Evolutionary conservation across 92 coral and sea anemone species (phyloP).

Genomic region (Epizoanthus stellaris): DNA sequence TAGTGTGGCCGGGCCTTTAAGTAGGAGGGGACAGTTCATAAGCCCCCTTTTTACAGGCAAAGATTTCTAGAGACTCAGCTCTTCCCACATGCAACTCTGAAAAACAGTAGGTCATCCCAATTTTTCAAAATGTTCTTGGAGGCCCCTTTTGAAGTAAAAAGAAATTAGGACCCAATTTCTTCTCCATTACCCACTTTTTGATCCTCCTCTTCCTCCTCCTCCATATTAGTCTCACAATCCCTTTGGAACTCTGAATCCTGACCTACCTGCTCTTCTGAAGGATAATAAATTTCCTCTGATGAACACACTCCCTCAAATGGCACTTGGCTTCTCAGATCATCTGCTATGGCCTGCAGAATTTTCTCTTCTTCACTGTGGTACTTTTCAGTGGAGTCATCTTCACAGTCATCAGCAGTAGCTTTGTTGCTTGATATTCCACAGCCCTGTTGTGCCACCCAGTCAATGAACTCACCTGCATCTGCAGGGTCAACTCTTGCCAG

Average conservation of each 20-base stretch:
- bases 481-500: conserved; percentile 69
- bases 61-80: not conserved
- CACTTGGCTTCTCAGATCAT: conserved; percentile 65
- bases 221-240: not conserved
- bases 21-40: no score
- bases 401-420: conserved; percentile 5
- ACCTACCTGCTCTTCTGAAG: conserved; percentile 45
- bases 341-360: conserved; percentile 53
- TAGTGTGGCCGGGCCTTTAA: no score
- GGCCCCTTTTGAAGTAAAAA: no score
- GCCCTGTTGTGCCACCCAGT: conserved; percentile 74
- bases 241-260: not conserved
- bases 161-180: no score
- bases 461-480: conserved; percentile 64
- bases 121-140: no score
- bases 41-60: no score
- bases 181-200: no score
- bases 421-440: conserved; percentile 15
- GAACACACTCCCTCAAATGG: conserved; percentile 61
- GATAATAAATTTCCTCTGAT: conserved; percentile 63
- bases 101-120: no score
- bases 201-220: no score
- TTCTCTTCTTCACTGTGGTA: conserved; percentile 51
- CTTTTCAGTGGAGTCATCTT: not conserved
- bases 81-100: not conserved